Evolutionary conservation across 1,140 invertebrate species (phyloP), one percentile per base, ranked within the genome.

Genomic region (Apolygus lucorum): DNA sequence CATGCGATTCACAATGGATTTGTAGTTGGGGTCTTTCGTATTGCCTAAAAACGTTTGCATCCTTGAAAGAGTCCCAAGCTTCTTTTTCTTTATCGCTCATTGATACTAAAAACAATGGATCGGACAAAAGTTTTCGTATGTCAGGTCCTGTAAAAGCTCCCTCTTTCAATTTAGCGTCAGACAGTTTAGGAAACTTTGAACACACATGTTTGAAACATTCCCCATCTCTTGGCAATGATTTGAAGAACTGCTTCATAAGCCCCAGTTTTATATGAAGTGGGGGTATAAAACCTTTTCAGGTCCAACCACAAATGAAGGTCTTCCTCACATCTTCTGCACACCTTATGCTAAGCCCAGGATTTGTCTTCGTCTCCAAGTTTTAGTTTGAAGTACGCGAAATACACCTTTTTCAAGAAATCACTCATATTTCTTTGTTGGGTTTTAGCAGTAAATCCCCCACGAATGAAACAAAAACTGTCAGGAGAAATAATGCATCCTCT

Each of bases 361-460:
- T 75, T 72, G 28, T 74, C 72, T 70, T 76, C 73, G 68, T 73
- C 69, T 59, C 73, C 73, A 26, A 75, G 26, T 68, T 72, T 73
- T 25, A 74, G 63, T 28, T 62, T 52, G 66, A 73, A 73, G 34
- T 74, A 74, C 2, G 59, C 71, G 62, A 67, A 69, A 52, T 73
- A 70, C 27, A 71, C 34, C 34, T 71, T 71, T 69, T 71, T 42
- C 63, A 70, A 24, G 67, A 42, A 70, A 70, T 34, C 29, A 21
- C 28, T 22, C 29, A 70, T 67, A 22, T 70, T 67, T 70, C 29
- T 67, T 70, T 52, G 64, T 72, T 72, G 21, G 34, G 65, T 70
- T 62, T 59, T 67, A 59, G 67, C 28, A 17, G 65, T 70, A 70
- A 65, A 70, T 66, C 17, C 17, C 8, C 34, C 34, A 49, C 34